Conservation (phyloP, 2,113 vertebrate genomes). For the Brienomyrus longianalis region DNA sequence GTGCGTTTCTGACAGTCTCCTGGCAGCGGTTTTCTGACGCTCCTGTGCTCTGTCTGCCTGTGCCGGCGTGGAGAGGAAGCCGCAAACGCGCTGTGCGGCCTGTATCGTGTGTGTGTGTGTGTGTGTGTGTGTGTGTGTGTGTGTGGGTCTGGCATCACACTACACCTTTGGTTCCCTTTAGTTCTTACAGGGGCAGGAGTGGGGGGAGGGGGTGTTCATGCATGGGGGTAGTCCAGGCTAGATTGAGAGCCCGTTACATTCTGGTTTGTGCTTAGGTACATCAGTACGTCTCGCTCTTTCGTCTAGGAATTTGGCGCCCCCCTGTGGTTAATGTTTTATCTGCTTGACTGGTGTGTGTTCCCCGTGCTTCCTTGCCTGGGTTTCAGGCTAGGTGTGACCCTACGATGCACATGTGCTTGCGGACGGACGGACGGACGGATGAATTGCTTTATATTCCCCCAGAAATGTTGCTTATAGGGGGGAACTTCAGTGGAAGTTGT, state of each 20-base stretch:
- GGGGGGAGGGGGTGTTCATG: neutral
- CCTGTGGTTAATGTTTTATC: neutral
- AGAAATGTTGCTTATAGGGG: neutral
- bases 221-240: neutral
- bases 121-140: neutral
- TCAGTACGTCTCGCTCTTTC: neutral
- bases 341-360: neutral
- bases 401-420: neutral
- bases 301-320: neutral
- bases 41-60: neutral
- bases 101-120: neutral
- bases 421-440: neutral
- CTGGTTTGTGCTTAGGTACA: neutral
- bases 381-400: neutral
- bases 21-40: neutral
- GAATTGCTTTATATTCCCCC: neutral
- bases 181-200: neutral
- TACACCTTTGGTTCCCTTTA: neutral
- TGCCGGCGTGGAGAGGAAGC: neutral
- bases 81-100: neutral
- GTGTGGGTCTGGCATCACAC: neutral
- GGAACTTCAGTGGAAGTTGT: neutral
- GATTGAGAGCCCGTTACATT: neutral
- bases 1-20: neutral
- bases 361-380: neutral